Conservation (phyloP, 2,797 vertebrate species). For the Craterocephalus amniculus region DNA sequence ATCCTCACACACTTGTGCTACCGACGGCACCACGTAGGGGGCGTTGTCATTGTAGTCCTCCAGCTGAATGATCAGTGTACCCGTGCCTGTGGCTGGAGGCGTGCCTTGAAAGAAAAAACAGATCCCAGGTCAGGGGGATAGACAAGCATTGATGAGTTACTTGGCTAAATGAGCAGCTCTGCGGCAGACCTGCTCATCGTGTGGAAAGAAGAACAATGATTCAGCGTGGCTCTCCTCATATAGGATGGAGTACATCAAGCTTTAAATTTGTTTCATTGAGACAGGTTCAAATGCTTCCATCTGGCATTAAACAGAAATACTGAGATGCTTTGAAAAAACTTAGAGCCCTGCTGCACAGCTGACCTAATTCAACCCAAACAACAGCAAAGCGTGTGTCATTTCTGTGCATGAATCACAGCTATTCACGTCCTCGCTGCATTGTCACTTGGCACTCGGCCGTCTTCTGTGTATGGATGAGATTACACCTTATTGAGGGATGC, state of each 20-base stretch:
- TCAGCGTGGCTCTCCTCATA: too few species aligned
- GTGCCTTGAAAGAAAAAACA: conserved; percentile 77
- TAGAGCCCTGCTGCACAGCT: conserved; percentile 18
- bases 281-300: conserved; percentile 9
- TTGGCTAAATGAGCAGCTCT: neutral
- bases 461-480: conserved; percentile 61
- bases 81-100: conserved; percentile 93
- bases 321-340: too few species aligned
- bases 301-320: too few species aligned
- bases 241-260: too few species aligned
- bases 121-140: neutral
- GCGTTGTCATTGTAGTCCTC: conserved; percentile 95
- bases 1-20: conserved; percentile 92
- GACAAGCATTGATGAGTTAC: too few species aligned
- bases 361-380: conserved; percentile 50
- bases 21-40: conserved; percentile 89
- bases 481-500: conserved; percentile 62
- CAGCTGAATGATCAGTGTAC: conserved; percentile 90
- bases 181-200: conserved; percentile 5
- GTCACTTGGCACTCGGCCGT: conserved; percentile 29
- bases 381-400: conserved; percentile 38
- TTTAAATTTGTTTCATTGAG: conserved; percentile 20
- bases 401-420: conserved; percentile 53
- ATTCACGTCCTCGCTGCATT: conserved; percentile 34
- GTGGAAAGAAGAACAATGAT: too few species aligned